Base-by-base conservation (phyloP, 2,888 invertebrate species). In the Acleris sparsana region DNA sequence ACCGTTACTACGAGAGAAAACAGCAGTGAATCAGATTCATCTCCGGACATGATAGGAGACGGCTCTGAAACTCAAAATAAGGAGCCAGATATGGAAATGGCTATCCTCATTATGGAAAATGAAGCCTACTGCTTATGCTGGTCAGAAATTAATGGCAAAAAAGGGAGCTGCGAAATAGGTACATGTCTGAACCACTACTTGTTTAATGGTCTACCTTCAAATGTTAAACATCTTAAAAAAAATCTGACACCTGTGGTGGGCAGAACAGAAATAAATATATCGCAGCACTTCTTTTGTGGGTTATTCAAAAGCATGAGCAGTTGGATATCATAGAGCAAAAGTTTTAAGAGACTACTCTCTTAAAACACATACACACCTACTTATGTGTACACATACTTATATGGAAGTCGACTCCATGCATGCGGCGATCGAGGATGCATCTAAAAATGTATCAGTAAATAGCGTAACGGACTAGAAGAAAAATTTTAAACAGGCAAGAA, bases 231-330 rank as follows among this genome's bases (percentile, higher is more conserved):
- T n/a, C n/a, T 13, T 29, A 53, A 33, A n/a, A n/a, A 33, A 17
- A 33, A 17, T 53, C 53, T n/a, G 53, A 29, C 13, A 53, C 53
- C 2, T 53, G 53, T n/a, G 53, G 53, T 6, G 53, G 53, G 4
- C 53, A 53, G 17, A 53, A 53, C 25, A 22, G 22, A 22, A 53
- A 53, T n/a, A 16, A 33, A 33, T 20, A 29, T 33, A 53, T 53
- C 29, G 16, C 53, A n/a, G 53, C 53, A 13, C 17, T 53, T 17
- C 33, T 53, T 53, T 17, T 53, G n/a, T 53, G 53, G 53, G 53
- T n/a, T 11, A 9, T 53, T 29, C 53, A 53, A 33, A 53, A 33
- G 4, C 53, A 53, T 29, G 53, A 29, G 9, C n/a, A 53, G 16
- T n/a, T 53, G 11, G 53, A 53, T n/a, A 53, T 22, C 5, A 53